phyloP scores from a whole-genome alignment of 1,140 invertebrate genomes.

The Lordiphosa mommai region DNA sequence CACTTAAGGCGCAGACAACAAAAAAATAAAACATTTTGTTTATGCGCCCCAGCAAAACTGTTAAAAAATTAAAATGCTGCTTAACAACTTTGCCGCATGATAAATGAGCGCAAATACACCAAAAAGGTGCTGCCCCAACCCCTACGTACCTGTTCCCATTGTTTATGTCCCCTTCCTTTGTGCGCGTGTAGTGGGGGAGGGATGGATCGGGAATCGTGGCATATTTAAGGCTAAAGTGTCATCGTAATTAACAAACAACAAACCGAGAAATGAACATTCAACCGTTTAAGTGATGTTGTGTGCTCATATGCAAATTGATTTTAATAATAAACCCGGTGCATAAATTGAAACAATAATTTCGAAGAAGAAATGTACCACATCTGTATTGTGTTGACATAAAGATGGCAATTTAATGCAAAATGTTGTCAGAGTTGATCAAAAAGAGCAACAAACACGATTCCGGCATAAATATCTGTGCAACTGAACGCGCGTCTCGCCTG shows the following conservation, averaged over 20 bases:
- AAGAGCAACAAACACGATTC: too few species aligned
- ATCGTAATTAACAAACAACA: slow-evolving; percentile 61
- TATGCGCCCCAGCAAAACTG: slow-evolving; percentile 60
- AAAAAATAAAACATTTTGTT: slow-evolving; percentile 63
- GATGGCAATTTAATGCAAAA: neutral
- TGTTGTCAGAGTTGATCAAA: neutral
- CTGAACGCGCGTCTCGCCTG: too few species aligned
- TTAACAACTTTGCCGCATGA: slow-evolving; percentile 71
- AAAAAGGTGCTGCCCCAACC: slow-evolving; percentile 41
- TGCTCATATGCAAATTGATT: slow-evolving; percentile 50
- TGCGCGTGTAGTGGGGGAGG: slow-evolving; percentile 13
- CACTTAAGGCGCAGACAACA: slow-evolving; percentile 33
- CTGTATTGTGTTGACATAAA: slow-evolving; percentile 6
- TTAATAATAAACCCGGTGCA: slow-evolving; percentile 37
- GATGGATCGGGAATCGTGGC: slow-evolving; percentile 18
- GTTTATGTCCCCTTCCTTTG: slow-evolving; percentile 62
- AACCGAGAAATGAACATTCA: neutral
- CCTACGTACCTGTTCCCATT: slow-evolving; percentile 35
- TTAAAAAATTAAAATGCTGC: slow-evolving; percentile 75
- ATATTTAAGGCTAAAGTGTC: slow-evolving; percentile 60
- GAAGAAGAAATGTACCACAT: slow-evolving; percentile 6
- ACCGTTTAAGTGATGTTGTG: neutral
- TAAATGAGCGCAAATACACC: slow-evolving; percentile 64
- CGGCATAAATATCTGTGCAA: too few species aligned
- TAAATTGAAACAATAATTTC: slow-evolving; percentile 32